Percentiles rank a stretch among this genome's conserved stretches.
phyloP scores from a whole-genome alignment of 1,140 invertebrate species.

The Drosophila lacertosa region DNA sequence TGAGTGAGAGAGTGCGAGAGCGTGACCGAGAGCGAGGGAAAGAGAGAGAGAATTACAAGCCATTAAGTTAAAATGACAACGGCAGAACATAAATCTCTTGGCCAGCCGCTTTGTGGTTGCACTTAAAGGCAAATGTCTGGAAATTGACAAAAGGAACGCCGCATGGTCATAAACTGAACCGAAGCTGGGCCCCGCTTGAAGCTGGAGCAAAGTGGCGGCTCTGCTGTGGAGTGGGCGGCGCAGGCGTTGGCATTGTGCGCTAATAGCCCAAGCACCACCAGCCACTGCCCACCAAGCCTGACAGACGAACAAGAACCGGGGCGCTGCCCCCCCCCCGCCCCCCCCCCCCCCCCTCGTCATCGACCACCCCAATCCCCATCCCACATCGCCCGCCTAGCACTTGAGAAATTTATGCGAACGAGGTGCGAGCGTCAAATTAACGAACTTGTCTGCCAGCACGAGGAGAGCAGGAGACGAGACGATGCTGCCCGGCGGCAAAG shows the following conservation, averaged over 20 bases:
- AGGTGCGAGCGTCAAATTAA: conserved; percentile 74
- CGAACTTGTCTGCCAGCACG: conserved; percentile 59
- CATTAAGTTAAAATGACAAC: conserved; percentile 79
- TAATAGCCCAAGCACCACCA: conserved; percentile 62
- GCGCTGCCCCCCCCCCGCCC: background rate
- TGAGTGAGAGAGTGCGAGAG: conserved; percentile 4
- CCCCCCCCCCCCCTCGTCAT: background rate
- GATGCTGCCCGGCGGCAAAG: conserved; percentile 21
- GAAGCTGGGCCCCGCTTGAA: conserved; percentile 6
- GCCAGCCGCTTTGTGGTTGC: conserved; percentile 44
- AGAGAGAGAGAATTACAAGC: conserved; percentile 52
- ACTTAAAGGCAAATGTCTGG: conserved; percentile 69
- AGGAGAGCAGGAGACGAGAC: background rate
- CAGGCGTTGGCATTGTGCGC: conserved; percentile 51
- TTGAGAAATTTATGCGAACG: conserved; percentile 51
- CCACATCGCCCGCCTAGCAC: conserved; percentile 16
- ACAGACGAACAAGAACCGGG: conserved; percentile 18
- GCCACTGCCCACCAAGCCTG: conserved; percentile 36
- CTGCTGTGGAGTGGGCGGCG: conserved; percentile 29
- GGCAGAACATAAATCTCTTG: conserved; percentile 70
- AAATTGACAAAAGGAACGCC: conserved; percentile 66
- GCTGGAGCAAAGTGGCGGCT: conserved; percentile 20
- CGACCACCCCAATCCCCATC: no score
- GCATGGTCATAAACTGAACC: conserved; percentile 42
- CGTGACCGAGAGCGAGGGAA: background rate